Percentiles rank a stretch among this genome's conserved stretches.
phyloP scores from a whole-genome alignment of 2,797 vertebrate species.

The Sciaenops ocellatus region DNA sequence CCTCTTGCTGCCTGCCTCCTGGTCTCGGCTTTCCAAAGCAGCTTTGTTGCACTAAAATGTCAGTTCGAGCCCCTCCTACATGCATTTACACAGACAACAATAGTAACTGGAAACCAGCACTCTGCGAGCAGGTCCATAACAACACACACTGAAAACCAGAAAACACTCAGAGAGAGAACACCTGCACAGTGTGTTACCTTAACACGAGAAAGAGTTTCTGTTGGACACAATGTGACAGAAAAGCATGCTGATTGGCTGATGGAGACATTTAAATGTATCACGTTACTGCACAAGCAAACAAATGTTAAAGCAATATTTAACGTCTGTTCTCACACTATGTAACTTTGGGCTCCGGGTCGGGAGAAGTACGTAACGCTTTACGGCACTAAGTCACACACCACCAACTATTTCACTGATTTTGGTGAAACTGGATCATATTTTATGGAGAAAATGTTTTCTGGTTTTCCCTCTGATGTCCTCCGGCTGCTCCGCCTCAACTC shows the following conservation, averaged over 20 bases:
- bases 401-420: too few species aligned
- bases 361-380: too few species aligned
- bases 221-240: neutral
- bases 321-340: too few species aligned
- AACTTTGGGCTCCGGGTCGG: too few species aligned
- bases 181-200: conserved; percentile 14
- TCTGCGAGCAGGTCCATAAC: conserved; percentile 28
- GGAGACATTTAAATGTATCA: neutral
- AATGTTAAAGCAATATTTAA: too few species aligned
- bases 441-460: too few species aligned
- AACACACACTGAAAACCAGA: conserved; percentile 7
- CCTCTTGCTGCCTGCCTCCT: conserved; percentile 43
- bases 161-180: neutral
- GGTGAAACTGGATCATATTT: too few species aligned
- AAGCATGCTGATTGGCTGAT: neutral
- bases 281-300: too few species aligned
- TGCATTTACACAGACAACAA: conserved; percentile 77
- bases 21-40: conserved; percentile 68
- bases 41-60: conserved; percentile 77
- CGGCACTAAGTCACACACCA: too few species aligned
- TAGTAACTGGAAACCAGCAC: conserved; percentile 69
- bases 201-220: neutral
- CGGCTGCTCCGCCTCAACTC: too few species aligned
- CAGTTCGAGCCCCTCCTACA: conserved; percentile 67
- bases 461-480: too few species aligned